phyloP scores from a whole-genome alignment of 2,888 invertebrate genomes.

The Harmothoe impar region DNA sequence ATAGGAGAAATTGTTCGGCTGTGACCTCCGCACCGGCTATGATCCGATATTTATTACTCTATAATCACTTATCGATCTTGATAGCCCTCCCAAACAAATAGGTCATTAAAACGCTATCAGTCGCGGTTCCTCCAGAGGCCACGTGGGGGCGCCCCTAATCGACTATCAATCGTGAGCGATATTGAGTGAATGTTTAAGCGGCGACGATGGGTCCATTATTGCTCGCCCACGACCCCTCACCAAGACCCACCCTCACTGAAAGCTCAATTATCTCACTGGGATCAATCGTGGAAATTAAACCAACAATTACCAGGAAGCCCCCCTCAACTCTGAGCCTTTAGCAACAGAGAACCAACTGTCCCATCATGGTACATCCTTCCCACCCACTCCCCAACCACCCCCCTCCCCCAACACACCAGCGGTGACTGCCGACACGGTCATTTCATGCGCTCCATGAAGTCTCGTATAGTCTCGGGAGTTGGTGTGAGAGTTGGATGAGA shows the following conservation, averaged over 20 bases:
- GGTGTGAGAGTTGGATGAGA: background rate
- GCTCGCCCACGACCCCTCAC: background rate
- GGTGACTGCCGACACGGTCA: constrained; percentile 16
- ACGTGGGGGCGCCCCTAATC: constrained; percentile 42
- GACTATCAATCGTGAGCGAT: constrained; percentile 48
- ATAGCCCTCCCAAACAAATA: constrained; percentile 57
- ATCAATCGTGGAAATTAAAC: background rate
- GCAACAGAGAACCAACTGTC: background rate
- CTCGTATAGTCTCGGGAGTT: background rate
- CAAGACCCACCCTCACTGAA: background rate
- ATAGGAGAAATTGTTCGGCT: background rate
- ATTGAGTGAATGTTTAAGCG: constrained; percentile 57
- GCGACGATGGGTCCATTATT: constrained; percentile 49
- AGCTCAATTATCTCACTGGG: background rate
- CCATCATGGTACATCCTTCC: background rate
- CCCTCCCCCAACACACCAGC: background rate
- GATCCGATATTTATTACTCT: constrained; percentile 56
- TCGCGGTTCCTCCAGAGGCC: constrained; percentile 41
- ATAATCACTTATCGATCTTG: constrained; percentile 57
- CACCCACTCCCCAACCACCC: background rate
- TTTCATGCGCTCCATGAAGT: constrained; percentile 35
- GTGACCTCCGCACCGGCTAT: background rate
- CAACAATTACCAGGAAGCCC: background rate
- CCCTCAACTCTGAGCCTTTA: background rate
- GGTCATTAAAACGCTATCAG: constrained; percentile 58